Conservation (phyloP, 2,888 invertebrate species). For the Sarcophaga variegata region DNA sequence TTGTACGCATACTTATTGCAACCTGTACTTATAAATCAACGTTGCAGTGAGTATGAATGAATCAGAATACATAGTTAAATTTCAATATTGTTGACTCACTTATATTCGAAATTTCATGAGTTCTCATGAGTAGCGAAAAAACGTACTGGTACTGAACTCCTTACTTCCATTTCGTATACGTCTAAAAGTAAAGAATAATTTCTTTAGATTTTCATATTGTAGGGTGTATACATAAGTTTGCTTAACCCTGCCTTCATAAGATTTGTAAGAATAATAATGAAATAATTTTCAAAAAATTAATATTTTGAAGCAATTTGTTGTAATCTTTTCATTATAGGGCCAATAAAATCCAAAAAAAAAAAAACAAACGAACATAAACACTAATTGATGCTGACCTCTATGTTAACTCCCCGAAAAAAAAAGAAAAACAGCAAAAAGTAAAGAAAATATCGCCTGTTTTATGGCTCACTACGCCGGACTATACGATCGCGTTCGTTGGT, state of each 20-base stretch:
- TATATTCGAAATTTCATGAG: too few relatives aligned
- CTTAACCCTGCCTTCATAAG: neutral
- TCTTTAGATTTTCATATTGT: neutral
- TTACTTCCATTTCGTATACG: too few relatives aligned
- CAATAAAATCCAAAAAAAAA: neutral
- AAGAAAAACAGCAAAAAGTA: neutral
- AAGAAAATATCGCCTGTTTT: slow-evolving; percentile 9
- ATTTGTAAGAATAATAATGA: slow-evolving; percentile 3
- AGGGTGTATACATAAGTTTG: neutral
- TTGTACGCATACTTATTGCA: too few relatives aligned
- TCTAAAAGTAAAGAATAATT: too few relatives aligned
- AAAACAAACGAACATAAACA: slow-evolving; percentile 56
- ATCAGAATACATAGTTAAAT: too few relatives aligned
- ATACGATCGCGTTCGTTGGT: neutral
- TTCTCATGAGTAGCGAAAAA: too few relatives aligned
- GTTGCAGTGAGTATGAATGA: too few relatives aligned
- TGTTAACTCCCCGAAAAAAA: slow-evolving; percentile 58
- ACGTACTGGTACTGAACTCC: too few relatives aligned
- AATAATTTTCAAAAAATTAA: slow-evolving; percentile 28
- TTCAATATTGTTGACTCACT: too few relatives aligned
- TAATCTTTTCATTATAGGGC: slow-evolving; percentile 57
- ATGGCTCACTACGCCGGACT: slow-evolving; percentile 28
- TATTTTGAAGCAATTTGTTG: slow-evolving; percentile 63
- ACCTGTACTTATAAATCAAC: too few relatives aligned
- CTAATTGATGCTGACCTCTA: slow-evolving; percentile 69